A percentile compares a stretch with the other conserved stretches of the same genome.
phyloP scores from a whole-genome alignment of 2,888 invertebrate genomes.

The Allolobophora icterica region DNA sequence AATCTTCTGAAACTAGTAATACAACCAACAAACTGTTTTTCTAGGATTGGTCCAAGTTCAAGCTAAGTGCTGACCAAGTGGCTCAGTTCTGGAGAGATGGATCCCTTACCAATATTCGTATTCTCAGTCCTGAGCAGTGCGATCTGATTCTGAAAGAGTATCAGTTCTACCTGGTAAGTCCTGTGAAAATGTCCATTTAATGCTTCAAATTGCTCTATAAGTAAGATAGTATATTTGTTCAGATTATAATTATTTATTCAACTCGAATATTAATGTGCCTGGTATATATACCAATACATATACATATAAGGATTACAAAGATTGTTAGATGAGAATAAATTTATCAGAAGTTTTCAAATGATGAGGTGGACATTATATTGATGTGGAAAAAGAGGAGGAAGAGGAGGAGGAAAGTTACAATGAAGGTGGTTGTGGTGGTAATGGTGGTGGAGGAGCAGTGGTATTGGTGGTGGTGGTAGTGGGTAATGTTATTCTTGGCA shows the following conservation, averaged over 20 bases:
- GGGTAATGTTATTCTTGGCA: too few relatives aligned
- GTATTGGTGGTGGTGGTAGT: too few relatives aligned
- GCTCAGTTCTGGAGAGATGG: conserved; percentile 57
- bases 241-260: too few relatives aligned
- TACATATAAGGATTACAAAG: too few relatives aligned
- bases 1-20: background rate
- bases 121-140: conserved; percentile 56
- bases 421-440: too few relatives aligned
- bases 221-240: background rate
- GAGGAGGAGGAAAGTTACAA: background rate
- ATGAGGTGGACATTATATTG: too few relatives aligned
- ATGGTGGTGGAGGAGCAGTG: too few relatives aligned
- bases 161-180: conserved; percentile 54
- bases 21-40: background rate
- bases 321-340: too few relatives aligned
- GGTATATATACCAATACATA: too few relatives aligned
- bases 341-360: too few relatives aligned
- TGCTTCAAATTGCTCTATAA: background rate
- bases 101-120: conserved; percentile 55
- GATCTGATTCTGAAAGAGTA: conserved; percentile 57
- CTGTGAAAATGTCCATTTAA: background rate
- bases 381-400: too few relatives aligned
- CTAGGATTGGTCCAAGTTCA: conserved; percentile 47
- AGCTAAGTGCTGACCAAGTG: conserved; percentile 52
- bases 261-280: too few relatives aligned